These are phyloP conservation scores for Mesorhabditis sp. DNA, from an alignment of 2,888 invertebrate species.

Conservation along the genomic window DNA sequence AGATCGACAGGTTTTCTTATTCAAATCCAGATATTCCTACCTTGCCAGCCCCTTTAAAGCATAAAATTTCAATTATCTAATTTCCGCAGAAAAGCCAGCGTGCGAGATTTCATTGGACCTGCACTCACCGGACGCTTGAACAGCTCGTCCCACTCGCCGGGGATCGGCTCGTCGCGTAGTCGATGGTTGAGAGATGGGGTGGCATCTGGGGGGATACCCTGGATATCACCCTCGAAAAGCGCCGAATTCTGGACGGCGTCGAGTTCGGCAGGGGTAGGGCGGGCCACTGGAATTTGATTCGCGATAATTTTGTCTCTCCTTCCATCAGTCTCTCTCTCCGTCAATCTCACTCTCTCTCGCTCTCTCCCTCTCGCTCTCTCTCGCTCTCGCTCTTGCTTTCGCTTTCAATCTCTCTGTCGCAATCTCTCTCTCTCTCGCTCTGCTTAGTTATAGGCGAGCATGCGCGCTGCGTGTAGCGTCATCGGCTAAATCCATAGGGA, in stretches of 20 bases:
- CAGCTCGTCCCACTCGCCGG: conserved; percentile 30
- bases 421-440: too few species aligned
- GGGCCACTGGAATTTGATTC: conserved; percentile 26
- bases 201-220: conserved; percentile 53
- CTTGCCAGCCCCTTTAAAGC: too few species aligned
- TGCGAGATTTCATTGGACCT: neutral
- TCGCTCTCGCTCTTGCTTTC: neutral
- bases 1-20: too few species aligned
- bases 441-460: too few species aligned
- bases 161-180: conserved; percentile 35
- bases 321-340: neutral
- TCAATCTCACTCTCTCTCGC: neutral
- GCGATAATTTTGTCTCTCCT: neutral
- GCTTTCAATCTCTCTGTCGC: too few species aligned
- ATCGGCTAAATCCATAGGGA: too few species aligned
- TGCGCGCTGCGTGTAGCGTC: too few species aligned
- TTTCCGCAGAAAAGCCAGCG: neutral
- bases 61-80: neutral
- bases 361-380: neutral
- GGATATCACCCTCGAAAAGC: conserved; percentile 68
- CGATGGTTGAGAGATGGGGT: conserved; percentile 22
- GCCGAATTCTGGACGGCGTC: conserved; percentile 53
- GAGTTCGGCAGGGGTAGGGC: conserved; percentile 44
- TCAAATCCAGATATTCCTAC: too few species aligned
- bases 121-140: conserved; percentile 36